Base-by-base conservation (phyloP, 2,113 vertebrate species). In the Ammodytes marinus region DNA sequence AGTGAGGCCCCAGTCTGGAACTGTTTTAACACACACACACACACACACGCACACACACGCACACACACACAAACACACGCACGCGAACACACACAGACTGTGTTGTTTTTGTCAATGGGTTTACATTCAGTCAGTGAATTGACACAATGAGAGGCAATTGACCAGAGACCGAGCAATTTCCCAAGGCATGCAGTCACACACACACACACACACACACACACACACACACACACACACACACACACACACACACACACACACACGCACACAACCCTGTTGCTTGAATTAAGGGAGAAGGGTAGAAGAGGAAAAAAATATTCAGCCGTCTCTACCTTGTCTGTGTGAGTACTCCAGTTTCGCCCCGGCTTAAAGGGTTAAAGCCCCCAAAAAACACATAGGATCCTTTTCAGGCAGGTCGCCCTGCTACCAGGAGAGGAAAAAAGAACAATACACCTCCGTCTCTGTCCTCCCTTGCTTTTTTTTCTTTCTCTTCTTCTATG, bases 321-420 rank as follows among this genome's bases (percentile, higher is more conserved):
- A 13, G 50, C 15, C 1, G 3, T 78, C n/a, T 78, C n/a, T 94
- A 93, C 92, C 92, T 93, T 82, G 86, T 89, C 69, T 81, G 81
- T 74, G 87, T 85, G 85, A 82, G 86, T 82, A 88, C 79, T 94
- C 91, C 93, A 94, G 91, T 77, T 91, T 93, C 86, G 71, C 65
- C 27, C 85, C 66, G 46, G 35, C 42, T 79, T 54, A 49, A 82
- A 84, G 84, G 86, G 82, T 91, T 89, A 89, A 78, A 6, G 64
- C 70, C 79, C 80, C 89, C 82, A 61, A 66, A 88, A 83, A 86
- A 65, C 65, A 68, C 80, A 83, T 85, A 81, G 75, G 86, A 70
- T 91, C 91, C 91, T 74, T 27, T 40, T 79, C 53, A 77, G 79
- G 70, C 67, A 47, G 52, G 76, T 63, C 57, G 37, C 53, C 65